These are phyloP conservation scores for Drosophila repletoides DNA, from an alignment of 1,140 invertebrate species.

Conservation along the genomic window DNA sequence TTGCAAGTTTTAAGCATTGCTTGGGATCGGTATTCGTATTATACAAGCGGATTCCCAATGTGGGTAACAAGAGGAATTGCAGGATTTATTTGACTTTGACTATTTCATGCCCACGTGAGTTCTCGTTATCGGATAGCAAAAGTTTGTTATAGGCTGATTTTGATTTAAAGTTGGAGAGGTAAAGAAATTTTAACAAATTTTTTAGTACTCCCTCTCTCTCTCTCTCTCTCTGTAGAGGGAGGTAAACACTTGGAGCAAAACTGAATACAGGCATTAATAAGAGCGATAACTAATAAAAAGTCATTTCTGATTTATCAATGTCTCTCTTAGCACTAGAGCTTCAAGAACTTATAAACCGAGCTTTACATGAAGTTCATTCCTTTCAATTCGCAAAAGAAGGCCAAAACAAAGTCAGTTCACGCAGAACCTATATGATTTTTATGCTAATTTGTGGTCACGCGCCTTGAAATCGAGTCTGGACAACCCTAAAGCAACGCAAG, in stretches of 20 bases:
- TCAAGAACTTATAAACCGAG: no score
- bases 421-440: constrained; percentile 77
- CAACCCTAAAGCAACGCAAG: constrained; percentile 34
- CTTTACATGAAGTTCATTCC: background rate
- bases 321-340: no score
- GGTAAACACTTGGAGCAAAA: no score
- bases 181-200: no score
- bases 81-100: background rate
- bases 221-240: no score
- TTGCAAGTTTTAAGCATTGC: constrained; percentile 65
- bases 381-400: constrained; percentile 5
- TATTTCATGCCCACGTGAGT: constrained; percentile 12
- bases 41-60: background rate
- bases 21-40: background rate
- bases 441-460: constrained; percentile 78
- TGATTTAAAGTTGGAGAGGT: background rate
- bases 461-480: constrained; percentile 58
- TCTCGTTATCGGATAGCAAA: background rate
- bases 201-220: no score
- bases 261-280: no score
- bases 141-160: constrained; percentile 5
- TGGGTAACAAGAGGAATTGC: background rate
- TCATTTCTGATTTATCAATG: no score
- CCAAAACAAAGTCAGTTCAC: constrained; percentile 9
- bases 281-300: no score